phyloP scores from a whole-genome alignment of 2,888 invertebrate species.

The Syrphus vitripennis region DNA sequence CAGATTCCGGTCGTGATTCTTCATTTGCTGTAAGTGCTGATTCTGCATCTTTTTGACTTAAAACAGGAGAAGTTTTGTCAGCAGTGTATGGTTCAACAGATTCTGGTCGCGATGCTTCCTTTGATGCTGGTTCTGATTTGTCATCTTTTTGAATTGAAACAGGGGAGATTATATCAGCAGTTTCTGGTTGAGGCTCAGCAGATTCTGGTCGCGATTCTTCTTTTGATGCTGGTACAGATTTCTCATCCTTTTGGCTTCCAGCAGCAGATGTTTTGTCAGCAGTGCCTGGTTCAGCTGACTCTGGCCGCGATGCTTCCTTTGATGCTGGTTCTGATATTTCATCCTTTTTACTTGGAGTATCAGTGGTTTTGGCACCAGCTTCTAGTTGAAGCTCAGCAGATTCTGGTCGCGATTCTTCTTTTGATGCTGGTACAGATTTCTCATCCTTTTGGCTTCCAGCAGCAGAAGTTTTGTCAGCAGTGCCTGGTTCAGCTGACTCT shows the following conservation, averaged over 20 bases:
- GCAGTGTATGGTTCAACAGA: slow-evolving; percentile 53
- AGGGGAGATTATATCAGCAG: slow-evolving; percentile 29
- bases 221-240: background rate
- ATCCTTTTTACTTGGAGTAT: no score
- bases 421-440: slow-evolving; percentile 28
- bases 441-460: slow-evolving; percentile 68
- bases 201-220: slow-evolving; percentile 19
- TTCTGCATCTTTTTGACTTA: slow-evolving; percentile 32
- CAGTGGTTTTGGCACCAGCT: background rate
- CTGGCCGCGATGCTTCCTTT: background rate
- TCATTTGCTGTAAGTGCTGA: slow-evolving; percentile 29
- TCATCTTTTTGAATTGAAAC: slow-evolving; percentile 45
- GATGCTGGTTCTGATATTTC: no score
- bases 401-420: slow-evolving; percentile 58
- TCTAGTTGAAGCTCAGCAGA: no score
- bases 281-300: no score
- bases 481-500: slow-evolving; percentile 72
- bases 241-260: slow-evolving; percentile 64
- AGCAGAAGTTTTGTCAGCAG: slow-evolving; percentile 63
- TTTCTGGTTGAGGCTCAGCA: slow-evolving; percentile 38
- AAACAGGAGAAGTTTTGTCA: slow-evolving; percentile 1
- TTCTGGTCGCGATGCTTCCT: slow-evolving; percentile 72
- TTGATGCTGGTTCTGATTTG: slow-evolving; percentile 48
- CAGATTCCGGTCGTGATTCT: slow-evolving; percentile 64
- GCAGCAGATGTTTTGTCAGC: no score